Conservation (phyloP, 2,113 vertebrate species). For the Lepus americanus region DNA sequence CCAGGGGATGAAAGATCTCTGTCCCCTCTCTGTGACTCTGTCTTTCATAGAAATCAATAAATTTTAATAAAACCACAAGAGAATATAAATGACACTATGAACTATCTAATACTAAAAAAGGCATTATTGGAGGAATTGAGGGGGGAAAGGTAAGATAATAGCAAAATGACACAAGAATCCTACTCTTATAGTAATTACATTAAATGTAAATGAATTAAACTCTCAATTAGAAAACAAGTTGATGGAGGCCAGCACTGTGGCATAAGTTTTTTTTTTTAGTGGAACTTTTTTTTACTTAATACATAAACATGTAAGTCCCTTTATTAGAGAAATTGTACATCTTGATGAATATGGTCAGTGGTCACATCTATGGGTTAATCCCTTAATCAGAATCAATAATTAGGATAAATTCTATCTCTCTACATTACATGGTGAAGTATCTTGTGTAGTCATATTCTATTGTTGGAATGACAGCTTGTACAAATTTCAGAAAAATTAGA, state of each 20-base stretch:
- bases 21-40: too few species aligned
- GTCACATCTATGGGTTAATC: constrained; percentile 86
- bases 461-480: constrained; percentile 99
- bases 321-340: constrained; percentile 88
- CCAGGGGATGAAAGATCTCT: too few species aligned
- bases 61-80: neutral
- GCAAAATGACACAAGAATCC: neutral
- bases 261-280: constrained; percentile 65
- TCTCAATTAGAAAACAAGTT: too few species aligned
- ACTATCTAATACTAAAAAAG: neutral
- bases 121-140: neutral
- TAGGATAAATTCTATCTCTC: constrained; percentile 75
- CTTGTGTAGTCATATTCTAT: constrained; percentile 99
- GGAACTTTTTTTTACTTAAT: constrained; percentile 89
- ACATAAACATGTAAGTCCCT: constrained; percentile 87
- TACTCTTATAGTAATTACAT: too few species aligned
- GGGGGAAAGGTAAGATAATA: neutral
- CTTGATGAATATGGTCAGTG: constrained; percentile 83
- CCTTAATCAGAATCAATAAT: constrained; percentile 83
- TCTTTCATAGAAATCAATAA: too few species aligned
- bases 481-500: constrained; percentile 87
- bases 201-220: too few species aligned
- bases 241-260: too few species aligned
- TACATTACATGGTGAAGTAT: constrained; percentile 98
- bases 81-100: neutral